phyloP scores from a whole-genome alignment of 2,113 vertebrate species.

The Salvator merianae region DNA sequence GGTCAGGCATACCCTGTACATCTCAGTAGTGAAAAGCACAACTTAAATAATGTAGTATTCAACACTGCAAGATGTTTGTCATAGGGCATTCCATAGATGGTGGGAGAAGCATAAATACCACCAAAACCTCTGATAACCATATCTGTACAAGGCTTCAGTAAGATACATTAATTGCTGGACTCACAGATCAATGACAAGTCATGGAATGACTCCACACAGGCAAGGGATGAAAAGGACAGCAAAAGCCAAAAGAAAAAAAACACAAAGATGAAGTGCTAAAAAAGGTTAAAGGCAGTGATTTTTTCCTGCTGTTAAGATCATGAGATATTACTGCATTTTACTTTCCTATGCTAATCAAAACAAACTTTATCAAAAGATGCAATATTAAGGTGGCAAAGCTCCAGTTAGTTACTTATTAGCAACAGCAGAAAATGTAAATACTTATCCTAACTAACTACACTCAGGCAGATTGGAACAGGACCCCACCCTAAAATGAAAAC shows the following conservation, averaged over 20 bases:
- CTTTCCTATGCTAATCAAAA: background rate
- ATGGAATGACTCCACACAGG: background rate
- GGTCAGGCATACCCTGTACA: background rate
- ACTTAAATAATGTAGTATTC: accelerated
- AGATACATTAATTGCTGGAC: background rate
- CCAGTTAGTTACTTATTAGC: too few species aligned
- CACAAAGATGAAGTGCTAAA: background rate
- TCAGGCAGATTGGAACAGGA: too few species aligned
- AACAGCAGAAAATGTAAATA: too few species aligned
- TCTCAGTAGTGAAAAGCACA: background rate
- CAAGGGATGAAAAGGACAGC: background rate
- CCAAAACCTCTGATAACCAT: background rate
- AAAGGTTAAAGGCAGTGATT: background rate
- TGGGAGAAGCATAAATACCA: background rate
- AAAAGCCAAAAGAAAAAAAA: background rate
- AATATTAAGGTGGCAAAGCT: too few species aligned
- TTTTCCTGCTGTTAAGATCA: background rate
- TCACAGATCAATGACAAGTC: background rate
- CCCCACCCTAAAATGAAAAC: too few species aligned
- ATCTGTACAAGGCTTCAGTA: background rate
- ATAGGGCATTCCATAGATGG: background rate
- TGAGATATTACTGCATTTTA: background rate
- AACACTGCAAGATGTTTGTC: background rate
- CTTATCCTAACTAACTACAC: too few species aligned
- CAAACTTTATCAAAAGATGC: too few species aligned